Percentiles rank a stretch among this genome's conserved stretches.
These are phyloP conservation scores for Drosophila obscura DNA, from an alignment of 1,140 invertebrate species.

Conservation along the genomic window DNA sequence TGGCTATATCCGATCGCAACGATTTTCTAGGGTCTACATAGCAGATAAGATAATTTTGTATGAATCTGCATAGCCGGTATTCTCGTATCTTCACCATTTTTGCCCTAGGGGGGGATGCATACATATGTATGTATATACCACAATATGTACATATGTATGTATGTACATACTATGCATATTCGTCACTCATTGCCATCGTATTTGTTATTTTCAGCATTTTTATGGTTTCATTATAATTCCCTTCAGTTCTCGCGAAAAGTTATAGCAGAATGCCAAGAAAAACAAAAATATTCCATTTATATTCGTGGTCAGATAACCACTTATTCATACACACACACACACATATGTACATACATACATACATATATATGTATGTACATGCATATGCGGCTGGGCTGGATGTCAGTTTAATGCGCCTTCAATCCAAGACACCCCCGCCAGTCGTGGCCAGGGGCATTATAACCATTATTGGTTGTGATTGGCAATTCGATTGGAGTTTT, in stretches of 20 bases:
- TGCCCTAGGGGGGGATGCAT: too few relatives aligned
- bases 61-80: too few relatives aligned
- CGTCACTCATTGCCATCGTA: conserved; percentile 1
- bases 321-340: conserved; percentile 14
- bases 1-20: too few relatives aligned
- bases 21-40: too few relatives aligned
- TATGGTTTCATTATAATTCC: conserved; percentile 42
- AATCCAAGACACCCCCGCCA: neutral
- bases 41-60: too few relatives aligned
- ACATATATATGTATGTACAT: neutral
- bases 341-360: too few relatives aligned
- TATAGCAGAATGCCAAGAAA: conserved; percentile 7
- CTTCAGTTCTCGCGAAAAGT: conserved; percentile 44
- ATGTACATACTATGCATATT: too few relatives aligned
- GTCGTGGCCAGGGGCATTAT: too few relatives aligned
- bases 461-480: conserved; percentile 16
- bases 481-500: conserved; percentile 20
- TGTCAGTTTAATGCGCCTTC: conserved; percentile 5
- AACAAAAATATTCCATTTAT: conserved; percentile 44
- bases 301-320: conserved; percentile 55
- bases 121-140: too few relatives aligned
- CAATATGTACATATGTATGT: too few relatives aligned
- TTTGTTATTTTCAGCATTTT: neutral
- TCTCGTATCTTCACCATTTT: too few relatives aligned
- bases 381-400: conserved; percentile 20